Conservation (phyloP, 2,797 vertebrate species). For the Anguilla marmorata region DNA sequence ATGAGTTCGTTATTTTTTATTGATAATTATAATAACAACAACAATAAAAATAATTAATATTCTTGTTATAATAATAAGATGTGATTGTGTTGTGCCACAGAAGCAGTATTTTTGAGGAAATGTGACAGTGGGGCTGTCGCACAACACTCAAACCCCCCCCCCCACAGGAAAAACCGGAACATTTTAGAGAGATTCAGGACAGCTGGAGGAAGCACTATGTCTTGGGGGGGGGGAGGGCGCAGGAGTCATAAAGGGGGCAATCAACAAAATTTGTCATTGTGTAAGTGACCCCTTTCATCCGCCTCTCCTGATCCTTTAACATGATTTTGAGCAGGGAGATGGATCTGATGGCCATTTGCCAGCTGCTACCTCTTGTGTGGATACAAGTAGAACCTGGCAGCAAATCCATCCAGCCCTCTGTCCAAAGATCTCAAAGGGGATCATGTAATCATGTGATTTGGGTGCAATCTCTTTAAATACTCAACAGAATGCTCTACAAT, state of each 20-base stretch:
- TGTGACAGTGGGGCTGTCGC: neutral
- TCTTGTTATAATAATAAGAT: neutral
- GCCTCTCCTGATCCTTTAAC: constrained; percentile 55
- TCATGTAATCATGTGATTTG: neutral
- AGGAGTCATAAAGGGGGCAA: neutral
- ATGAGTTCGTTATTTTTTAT: neutral
- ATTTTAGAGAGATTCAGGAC: constrained; percentile 1
- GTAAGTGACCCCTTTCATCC: constrained; percentile 29
- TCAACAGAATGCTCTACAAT: neutral
- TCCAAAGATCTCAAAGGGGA: neutral
- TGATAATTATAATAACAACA: neutral
- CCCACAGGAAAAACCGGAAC: neutral
- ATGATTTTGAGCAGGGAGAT: constrained; percentile 64
- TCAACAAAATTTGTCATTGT: constrained; percentile 24
- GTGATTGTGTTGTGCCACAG: too few relatives aligned
- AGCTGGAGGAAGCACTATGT: constrained; percentile 24
- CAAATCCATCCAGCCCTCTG: neutral
- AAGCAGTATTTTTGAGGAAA: neutral
- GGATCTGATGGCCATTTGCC: constrained; percentile 65
- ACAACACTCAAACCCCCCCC: too few relatives aligned
- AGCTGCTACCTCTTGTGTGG: constrained; percentile 58
- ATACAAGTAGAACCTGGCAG: neutral
- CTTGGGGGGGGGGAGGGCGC: neutral
- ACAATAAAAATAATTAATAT: neutral
- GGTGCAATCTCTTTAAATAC: neutral